Base-by-base conservation (phyloP, 2,113 vertebrate genomes). In the Vicugna pacos region DNA sequence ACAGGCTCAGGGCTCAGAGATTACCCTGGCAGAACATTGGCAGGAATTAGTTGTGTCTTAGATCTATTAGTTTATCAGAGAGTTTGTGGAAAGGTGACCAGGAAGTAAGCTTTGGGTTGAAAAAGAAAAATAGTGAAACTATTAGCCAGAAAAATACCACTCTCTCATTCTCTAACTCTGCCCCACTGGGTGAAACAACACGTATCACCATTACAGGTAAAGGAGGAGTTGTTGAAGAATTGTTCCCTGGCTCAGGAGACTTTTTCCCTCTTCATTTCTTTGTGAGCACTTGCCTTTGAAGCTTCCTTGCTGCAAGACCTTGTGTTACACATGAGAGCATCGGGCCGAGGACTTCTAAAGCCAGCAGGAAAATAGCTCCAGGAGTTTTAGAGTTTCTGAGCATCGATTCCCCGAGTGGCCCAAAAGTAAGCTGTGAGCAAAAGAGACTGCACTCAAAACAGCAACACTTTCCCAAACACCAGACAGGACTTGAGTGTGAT, bases 391-490 rank as follows among this genome's bases (percentile, higher is more conserved):
- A 88, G 70, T 92, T 93, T 96, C 67, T 91, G 69, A 89, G 76
- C 46, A 92, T 8, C 77, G 58, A 82, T 82, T 85, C 50, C 62
- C 65, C 35, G 72, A 20, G n/a, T 84, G 86, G 79, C 70, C 67
- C 17, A 0, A 30, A 96, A 93, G 83, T 83, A 64, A 79, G 30
- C 32, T 93, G 4, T 38, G 50, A 72, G 50, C 83, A 42, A 87
- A 86, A 92, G n/a, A 96, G 50, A 92, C 58, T 35, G 0, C 75
- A 94, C 50, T 90, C 70, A 79, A 91, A 93, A 95, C 73, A 91
- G 56, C 73, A 54, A 5, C 12, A 28, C 46, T 90, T 96, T 89
- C 19, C 17, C 2, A 93, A 87, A 69, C 62, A 79, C 70, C 73
- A 93, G 69, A 80, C 26, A 14, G 62, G 26, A 72, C 38, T 19